These are phyloP conservation scores for Agrilus planipennis DNA, from an alignment of 1,140 invertebrate species.

Conservation along the genomic window DNA sequence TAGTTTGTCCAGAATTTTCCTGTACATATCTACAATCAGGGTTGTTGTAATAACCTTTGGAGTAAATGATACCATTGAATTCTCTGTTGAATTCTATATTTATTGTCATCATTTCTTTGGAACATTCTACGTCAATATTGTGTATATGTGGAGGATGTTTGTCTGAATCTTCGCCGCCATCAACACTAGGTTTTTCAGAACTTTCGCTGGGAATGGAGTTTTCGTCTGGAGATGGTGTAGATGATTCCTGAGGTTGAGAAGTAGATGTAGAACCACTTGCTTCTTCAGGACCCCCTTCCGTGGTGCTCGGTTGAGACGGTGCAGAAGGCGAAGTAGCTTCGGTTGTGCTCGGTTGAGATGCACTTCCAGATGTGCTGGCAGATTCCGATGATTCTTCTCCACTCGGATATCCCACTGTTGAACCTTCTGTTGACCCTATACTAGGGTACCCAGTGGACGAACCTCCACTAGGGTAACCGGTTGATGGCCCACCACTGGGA, in stretches of 20 bases:
- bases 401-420: conserved; percentile 8
- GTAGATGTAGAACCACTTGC: conserved; percentile 9
- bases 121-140: conserved; percentile 60
- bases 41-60: conserved; percentile 62
- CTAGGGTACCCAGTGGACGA: conserved; percentile 4
- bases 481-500: conserved; percentile 4
- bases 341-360: background rate
- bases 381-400: too few species aligned
- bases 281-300: background rate
- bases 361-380: too few species aligned
- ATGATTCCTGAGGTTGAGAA: conserved; percentile 1
- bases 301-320: background rate
- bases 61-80: conserved; percentile 71
- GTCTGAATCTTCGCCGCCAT: conserved; percentile 34
- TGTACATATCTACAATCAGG: conserved; percentile 60
- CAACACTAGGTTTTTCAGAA: background rate
- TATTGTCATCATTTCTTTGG: conserved; percentile 73
- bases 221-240: background rate
- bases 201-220: background rate
- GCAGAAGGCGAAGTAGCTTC: background rate
- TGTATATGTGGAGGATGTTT: conserved; percentile 65
- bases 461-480: conserved; percentile 5
- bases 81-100: conserved; percentile 63
- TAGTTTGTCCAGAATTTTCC: conserved; percentile 53
- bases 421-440: conserved; percentile 7